Conservation (phyloP, 2,113 vertebrate species). For the Mastomys natalensis region DNA sequence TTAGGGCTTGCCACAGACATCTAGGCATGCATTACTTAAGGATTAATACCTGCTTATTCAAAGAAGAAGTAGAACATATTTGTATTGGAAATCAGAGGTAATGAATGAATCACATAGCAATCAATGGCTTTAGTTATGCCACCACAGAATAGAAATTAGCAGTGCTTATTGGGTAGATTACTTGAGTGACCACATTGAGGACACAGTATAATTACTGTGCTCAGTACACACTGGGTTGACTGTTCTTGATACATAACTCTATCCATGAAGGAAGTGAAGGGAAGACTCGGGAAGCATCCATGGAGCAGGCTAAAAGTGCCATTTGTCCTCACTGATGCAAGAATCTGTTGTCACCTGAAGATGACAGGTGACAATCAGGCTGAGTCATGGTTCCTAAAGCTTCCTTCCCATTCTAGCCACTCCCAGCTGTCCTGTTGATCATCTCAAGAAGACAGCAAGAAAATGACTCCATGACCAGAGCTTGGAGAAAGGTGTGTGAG, state of each 20-base stretch:
- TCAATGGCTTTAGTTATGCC: neutral
- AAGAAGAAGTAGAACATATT: neutral
- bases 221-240: accelerated
- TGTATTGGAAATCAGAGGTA: constrained; percentile 28
- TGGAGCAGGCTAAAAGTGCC: neutral
- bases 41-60: constrained; percentile 59
- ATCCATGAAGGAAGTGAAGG: neutral
- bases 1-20: constrained; percentile 32
- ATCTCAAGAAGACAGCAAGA: neutral
- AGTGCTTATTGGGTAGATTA: neutral
- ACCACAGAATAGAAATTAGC: neutral
- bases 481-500: neutral
- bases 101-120: neutral
- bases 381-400: neutral
- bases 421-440: neutral
- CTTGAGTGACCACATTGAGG: neutral
- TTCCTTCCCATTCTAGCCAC: neutral
- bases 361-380: neutral
- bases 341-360: neutral
- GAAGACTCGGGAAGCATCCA: neutral
- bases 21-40: neutral
- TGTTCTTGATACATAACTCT: neutral
- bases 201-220: neutral
- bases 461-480: neutral
- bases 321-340: neutral